Percentiles rank a stretch among this genome's conserved stretches.
Conservation (phyloP, 2,113 vertebrate species). For the Otolemur garnettii region DNA sequence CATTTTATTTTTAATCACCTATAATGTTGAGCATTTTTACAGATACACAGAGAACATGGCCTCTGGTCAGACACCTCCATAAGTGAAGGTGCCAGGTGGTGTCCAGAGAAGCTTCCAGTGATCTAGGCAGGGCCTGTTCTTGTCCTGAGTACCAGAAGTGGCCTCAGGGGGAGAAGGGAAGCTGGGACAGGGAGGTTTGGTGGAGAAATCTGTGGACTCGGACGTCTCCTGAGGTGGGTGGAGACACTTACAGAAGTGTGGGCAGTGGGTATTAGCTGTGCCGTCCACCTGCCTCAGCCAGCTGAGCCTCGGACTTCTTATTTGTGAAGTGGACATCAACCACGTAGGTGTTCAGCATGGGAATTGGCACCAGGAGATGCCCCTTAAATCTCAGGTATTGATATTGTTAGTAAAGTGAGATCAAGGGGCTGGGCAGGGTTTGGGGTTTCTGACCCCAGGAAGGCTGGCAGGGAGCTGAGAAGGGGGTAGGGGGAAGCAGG, state of each 20-base stretch:
- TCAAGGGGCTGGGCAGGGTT: background rate
- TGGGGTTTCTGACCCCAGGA: background rate
- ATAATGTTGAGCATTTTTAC: background rate
- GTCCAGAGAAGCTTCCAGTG: background rate
- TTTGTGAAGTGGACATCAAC: background rate
- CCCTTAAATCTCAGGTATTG: background rate
- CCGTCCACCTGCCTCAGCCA: background rate
- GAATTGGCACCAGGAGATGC: background rate
- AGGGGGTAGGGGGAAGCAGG: background rate
- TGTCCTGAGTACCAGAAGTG: background rate
- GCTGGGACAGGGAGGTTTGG: background rate
- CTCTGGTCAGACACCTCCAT: background rate
- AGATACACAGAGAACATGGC: background rate
- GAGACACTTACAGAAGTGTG: background rate
- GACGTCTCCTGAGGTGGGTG: background rate
- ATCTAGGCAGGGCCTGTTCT: background rate
- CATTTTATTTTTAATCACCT: background rate
- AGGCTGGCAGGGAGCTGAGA: background rate
- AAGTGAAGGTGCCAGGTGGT: background rate
- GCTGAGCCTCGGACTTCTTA: background rate
- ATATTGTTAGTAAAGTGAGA: background rate
- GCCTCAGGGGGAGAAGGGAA: background rate
- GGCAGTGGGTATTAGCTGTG: background rate
- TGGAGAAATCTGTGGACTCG: background rate
- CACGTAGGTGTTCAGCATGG: background rate